Conservation (phyloP, 2,113 vertebrate genomes). For the Cyphotilapia sp. region DNA sequence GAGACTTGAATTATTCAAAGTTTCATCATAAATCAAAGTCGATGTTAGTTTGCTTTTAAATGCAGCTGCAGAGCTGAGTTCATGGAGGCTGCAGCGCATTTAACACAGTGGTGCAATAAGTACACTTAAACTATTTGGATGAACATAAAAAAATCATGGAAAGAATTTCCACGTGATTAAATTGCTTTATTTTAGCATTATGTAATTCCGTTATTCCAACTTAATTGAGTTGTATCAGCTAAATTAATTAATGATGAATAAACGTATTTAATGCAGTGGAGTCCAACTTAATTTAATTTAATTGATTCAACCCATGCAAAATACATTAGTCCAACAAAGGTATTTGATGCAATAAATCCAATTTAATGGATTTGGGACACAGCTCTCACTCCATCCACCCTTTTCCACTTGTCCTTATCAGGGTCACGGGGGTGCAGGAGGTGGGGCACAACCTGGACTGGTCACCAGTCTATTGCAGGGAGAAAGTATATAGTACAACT, state of each 20-base stretch:
- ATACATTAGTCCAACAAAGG: background rate
- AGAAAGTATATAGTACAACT: background rate
- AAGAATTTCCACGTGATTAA: background rate
- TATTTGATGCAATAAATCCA: background rate
- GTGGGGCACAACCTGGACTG: background rate
- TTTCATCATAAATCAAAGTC: background rate
- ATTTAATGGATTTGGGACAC: background rate
- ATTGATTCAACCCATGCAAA: background rate
- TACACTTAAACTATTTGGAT: background rate
- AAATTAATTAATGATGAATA: background rate
- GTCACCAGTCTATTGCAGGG: background rate
- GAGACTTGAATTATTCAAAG: background rate
- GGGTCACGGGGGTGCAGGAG: background rate
- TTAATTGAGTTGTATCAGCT: background rate
- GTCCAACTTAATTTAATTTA: background rate
- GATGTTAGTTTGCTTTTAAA: background rate
- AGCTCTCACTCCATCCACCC: background rate
- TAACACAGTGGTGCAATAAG: background rate
- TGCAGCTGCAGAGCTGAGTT: background rate
- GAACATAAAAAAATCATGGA: background rate
- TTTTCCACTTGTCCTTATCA: background rate
- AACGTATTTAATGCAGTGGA: background rate
- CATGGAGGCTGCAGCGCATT: background rate
- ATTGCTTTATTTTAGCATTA: background rate
- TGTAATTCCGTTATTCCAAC: accelerated